Evolutionary conservation across 2,113 vertebrate genomes (phyloP).

Genomic region (Gadus chalcogrammus): DNA sequence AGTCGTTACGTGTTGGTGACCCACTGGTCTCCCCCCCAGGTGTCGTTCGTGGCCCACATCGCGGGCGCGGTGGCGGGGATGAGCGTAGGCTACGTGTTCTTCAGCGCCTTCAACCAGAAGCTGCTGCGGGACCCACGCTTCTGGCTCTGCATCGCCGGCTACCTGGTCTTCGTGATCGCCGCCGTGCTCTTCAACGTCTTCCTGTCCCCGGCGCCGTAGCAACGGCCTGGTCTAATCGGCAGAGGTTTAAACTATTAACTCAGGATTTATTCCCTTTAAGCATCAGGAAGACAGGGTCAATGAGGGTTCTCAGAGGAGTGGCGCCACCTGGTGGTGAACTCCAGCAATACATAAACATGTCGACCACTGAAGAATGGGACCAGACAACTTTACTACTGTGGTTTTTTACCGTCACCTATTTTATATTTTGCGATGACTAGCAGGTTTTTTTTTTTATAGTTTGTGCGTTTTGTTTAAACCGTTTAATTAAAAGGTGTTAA

Average conservation of each 20-base stretch:
- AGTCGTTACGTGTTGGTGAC: not conserved
- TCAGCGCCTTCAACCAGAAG: conserved; percentile 80
- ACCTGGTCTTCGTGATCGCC: conserved; percentile 72
- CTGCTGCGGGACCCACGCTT: conserved; percentile 85
- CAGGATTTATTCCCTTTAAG: not conserved
- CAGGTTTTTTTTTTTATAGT: not conserved
- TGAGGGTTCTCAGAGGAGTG: not conserved
- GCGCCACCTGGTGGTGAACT: conserved; percentile 26
- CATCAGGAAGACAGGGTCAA: too few species aligned
- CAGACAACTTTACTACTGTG: too few species aligned
- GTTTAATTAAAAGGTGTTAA: too few species aligned
- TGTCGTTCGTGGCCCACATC: conserved; percentile 89
- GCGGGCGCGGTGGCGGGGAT: conserved; percentile 87
- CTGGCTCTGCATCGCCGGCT: conserved; percentile 82
- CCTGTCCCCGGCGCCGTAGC: conserved; percentile 71
- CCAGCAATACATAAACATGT: conserved; percentile 5
- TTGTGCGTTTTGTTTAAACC: too few species aligned
- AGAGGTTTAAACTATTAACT: not conserved
- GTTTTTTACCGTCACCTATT: too few species aligned
- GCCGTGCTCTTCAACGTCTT: conserved; percentile 87
- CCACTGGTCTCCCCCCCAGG: conserved; percentile 56
- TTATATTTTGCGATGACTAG: too few species aligned
- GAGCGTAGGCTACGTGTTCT: conserved; percentile 88
- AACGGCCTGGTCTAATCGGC: too few species aligned
- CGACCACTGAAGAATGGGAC: too few species aligned